Evolutionary conservation across 2,113 vertebrate genomes (phyloP).

Genomic region (Mionectes macconnelli): DNA sequence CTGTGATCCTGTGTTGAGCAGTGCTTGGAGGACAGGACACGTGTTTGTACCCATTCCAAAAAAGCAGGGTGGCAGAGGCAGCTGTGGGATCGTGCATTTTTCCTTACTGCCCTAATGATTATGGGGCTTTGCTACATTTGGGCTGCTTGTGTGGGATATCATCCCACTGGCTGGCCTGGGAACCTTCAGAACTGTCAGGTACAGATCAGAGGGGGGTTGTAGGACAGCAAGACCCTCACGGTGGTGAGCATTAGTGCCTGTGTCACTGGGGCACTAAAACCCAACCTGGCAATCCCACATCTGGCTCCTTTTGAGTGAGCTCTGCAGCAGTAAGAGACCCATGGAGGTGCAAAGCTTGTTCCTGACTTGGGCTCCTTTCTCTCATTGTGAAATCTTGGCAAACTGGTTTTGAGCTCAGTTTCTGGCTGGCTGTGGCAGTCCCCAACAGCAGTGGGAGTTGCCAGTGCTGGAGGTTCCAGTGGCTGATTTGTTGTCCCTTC

Average conservation of each 20-base stretch:
- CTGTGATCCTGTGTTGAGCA: not conserved
- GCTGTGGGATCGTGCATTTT: not conserved
- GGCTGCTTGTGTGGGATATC: not conserved
- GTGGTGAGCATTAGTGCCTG: not conserved
- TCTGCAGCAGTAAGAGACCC: not conserved
- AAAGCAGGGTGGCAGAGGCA: not conserved
- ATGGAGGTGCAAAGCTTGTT: not conserved
- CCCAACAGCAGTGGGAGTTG: not conserved
- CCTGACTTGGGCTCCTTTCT: not conserved
- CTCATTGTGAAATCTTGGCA: constrained; percentile 33
- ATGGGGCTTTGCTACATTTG: accelerated
- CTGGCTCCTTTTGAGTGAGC: not conserved
- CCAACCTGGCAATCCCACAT: not conserved
- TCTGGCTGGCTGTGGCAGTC: not conserved
- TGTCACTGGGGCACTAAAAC: not conserved
- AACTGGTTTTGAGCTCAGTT: constrained; percentile 15
- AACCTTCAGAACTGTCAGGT: not conserved
- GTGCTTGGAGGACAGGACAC: not conserved
- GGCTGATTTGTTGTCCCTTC: not conserved
- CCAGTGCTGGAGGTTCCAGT: not conserved
- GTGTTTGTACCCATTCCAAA: accelerated
- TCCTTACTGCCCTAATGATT: too few species aligned
- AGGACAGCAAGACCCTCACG: not conserved
- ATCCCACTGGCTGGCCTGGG: not conserved
- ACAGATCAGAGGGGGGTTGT: accelerated